A percentile compares a stretch with the other conserved stretches of the same genome.
Conservation (phyloP, 2,888 invertebrate genomes). For the Andrena fulva region DNA sequence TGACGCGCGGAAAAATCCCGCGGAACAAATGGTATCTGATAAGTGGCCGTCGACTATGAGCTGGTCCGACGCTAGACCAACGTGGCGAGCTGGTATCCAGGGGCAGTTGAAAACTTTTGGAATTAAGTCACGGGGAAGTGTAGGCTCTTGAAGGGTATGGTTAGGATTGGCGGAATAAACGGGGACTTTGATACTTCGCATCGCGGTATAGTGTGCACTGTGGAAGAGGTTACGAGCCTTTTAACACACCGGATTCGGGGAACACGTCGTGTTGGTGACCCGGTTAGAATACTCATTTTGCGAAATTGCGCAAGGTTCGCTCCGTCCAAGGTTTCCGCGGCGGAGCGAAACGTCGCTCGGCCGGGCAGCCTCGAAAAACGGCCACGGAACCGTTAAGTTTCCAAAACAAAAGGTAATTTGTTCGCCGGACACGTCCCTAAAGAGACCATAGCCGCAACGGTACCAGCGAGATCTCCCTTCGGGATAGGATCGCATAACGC, state of each 20-base stretch:
- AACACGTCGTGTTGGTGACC: too few relatives aligned
- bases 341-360: background rate
- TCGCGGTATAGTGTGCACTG: too few relatives aligned
- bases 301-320: background rate
- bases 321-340: background rate
- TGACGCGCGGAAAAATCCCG: constrained; percentile 56
- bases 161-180: too few relatives aligned
- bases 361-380: background rate
- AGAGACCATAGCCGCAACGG: constrained; percentile 75
- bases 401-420: constrained; percentile 82
- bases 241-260: too few relatives aligned
- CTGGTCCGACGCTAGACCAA: background rate
- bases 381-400: constrained; percentile 74
- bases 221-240: too few relatives aligned
- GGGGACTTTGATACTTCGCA: too few relatives aligned
- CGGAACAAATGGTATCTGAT: constrained; percentile 64
- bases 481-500: constrained; percentile 74
- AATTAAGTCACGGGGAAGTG: too few relatives aligned
- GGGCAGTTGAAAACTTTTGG: too few relatives aligned
- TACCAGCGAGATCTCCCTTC: constrained; percentile 70
- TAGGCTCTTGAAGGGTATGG: too few relatives aligned
- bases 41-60: constrained; percentile 25
- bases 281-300: too few relatives aligned
- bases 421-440: constrained; percentile 81
- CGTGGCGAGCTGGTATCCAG: too few relatives aligned